Evolutionary conservation across 92 coral and sea anemone species (phyloP).

Genomic region (Actinostola sp.): DNA sequence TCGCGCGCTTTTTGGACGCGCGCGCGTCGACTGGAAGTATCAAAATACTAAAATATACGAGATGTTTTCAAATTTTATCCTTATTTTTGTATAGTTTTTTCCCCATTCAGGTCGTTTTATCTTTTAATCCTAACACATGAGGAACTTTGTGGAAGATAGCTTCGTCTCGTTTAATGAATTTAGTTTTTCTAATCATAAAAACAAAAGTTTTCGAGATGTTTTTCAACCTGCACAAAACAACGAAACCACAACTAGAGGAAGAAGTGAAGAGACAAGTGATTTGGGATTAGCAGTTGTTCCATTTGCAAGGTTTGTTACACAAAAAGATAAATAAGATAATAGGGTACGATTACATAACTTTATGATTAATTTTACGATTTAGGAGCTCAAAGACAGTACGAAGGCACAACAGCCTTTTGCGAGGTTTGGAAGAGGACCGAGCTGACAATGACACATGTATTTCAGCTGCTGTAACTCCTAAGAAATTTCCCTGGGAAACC

Average conservation of each 20-base stretch:
- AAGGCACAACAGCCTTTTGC: slow-evolving; percentile 20
- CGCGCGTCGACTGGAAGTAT: slow-evolving; percentile 22
- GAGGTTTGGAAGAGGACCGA: not conserved
- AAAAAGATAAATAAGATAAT: too few species aligned
- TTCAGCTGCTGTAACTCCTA: not conserved
- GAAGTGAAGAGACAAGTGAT: slow-evolving; percentile 11
- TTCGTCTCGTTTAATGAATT: not conserved
- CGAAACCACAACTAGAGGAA: not conserved
- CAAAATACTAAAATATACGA: too few species aligned
- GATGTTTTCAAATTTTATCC: too few species aligned
- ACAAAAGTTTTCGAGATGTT: slow-evolving; percentile 2
- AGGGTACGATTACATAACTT: too few species aligned
- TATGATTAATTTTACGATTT: too few species aligned
- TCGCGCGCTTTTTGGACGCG: slow-evolving; percentile 21
- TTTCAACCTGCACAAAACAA: slow-evolving; percentile 1
- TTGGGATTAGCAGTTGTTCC: slow-evolving; percentile 40
- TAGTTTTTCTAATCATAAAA: not conserved
- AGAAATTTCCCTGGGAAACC: slow-evolving; percentile 33
- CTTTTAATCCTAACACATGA: not conserved
- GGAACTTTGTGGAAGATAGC: not conserved
- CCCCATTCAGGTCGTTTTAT: not conserved
- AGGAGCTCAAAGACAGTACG: slow-evolving; percentile 75
- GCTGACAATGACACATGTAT: not conserved
- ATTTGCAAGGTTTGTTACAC: slow-evolving; percentile 65
- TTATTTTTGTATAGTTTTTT: not conserved